Conservation (phyloP, 2,888 invertebrate genomes). For the Formica aserva region DNA sequence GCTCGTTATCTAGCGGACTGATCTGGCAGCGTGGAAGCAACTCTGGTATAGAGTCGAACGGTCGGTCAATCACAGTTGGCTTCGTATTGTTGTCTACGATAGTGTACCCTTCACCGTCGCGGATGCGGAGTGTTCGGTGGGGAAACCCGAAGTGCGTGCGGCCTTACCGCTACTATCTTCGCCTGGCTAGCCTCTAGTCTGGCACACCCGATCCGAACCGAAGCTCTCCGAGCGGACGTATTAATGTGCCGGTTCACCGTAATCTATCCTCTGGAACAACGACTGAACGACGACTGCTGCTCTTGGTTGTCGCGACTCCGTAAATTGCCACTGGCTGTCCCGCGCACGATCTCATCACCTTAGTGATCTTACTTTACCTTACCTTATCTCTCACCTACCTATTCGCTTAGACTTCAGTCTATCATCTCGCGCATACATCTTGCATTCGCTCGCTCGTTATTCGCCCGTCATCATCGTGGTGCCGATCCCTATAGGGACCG, state of each 20-base stretch:
- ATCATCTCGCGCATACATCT: neutral
- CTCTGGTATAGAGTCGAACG: neutral
- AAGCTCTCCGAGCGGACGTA: conserved; percentile 80
- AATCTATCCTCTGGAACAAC: conserved; percentile 75
- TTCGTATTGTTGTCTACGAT: conserved; percentile 5
- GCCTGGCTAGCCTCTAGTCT: conserved; percentile 72
- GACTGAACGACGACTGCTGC: conserved; percentile 50
- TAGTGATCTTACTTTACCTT: neutral
- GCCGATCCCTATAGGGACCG: conserved; percentile 44
- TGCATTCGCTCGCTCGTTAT: neutral
- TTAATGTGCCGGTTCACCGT: conserved; percentile 84
- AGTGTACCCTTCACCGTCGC: neutral
- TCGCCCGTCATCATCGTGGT: conserved; percentile 3
- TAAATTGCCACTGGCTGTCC: conserved; percentile 24
- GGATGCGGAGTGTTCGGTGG: conserved; percentile 46
- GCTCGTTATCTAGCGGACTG: neutral
- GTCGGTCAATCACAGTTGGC: conserved; percentile 29
- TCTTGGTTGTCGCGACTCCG: conserved; percentile 55
- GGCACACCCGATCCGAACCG: conserved; percentile 80
- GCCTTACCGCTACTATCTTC: conserved; percentile 75
- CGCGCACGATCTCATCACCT: neutral
- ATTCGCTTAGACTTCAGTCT: neutral
- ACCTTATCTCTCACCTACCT: neutral
- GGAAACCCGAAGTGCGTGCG: conserved; percentile 47
- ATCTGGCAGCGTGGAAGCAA: conserved; percentile 2